These are phyloP conservation scores for Halocynthia roretzi DNA, from an alignment of 23 tunicate species.

Conservation along the genomic window DNA sequence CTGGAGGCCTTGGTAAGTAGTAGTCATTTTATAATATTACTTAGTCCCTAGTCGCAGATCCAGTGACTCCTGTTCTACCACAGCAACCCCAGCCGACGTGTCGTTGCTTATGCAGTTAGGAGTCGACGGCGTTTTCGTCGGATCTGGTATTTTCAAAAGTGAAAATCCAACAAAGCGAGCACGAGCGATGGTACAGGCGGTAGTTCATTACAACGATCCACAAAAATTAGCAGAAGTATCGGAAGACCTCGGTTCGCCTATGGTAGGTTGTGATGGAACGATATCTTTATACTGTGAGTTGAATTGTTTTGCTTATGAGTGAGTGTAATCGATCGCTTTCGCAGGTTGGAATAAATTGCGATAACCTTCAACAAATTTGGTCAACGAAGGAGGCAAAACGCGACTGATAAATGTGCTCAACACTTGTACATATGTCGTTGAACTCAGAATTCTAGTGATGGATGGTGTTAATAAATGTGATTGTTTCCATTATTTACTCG, in stretches of 20 bases:
- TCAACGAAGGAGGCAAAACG: conserved; percentile 46
- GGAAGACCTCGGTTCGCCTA: conserved; percentile 78
- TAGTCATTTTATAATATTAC: neutral
- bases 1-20: conserved; percentile 73
- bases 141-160: conserved; percentile 86
- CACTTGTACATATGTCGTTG: no score
- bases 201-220: conserved; percentile 65
- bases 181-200: conserved; percentile 74
- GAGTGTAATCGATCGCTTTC: neutral
- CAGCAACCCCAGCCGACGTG: conserved; percentile 87
- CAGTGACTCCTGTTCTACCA: neutral
- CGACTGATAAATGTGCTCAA: no score
- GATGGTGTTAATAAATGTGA: no score
- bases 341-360: conserved; percentile 92
- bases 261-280: conserved; percentile 28
- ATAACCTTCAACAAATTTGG: conserved; percentile 62
- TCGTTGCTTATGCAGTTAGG: conserved; percentile 82
- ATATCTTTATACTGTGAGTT: no score
- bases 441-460: no score
- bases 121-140: conserved; percentile 85
- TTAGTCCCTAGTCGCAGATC: neutral
- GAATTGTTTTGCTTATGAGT: no score
- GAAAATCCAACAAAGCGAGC: conserved; percentile 55
- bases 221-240: conserved; percentile 46
- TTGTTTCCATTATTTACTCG: no score